Evolutionary conservation across 2,113 vertebrate species (phyloP), one percentile per base, ranked within the genome.

Genomic region (Geococcyx californianus): DNA sequence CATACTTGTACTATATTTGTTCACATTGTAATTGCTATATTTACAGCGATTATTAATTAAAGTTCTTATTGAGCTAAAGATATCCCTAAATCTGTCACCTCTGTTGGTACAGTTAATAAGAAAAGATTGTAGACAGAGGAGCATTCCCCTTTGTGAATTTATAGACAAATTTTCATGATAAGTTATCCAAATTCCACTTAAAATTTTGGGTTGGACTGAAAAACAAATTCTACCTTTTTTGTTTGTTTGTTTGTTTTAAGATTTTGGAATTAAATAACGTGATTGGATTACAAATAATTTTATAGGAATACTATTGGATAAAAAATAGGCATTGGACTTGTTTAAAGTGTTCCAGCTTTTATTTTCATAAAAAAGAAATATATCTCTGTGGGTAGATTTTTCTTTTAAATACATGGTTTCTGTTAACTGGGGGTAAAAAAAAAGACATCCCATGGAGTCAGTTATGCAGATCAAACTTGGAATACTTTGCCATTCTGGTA

Each of bases 31-130:
- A 94, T 94, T 87, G 66, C 73, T 92, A 5, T 69, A 91, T 81
- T 84, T 69, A 59, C 40, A 73, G 69, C 5, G 17, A 49, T 62
- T 75, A 75, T 86, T 87, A 95, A 96, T 94, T 95, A 77, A 42
- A 78, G 31, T 69, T 93, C 54, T 80, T 52, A 59, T 1, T 76
- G 29, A 93, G 52, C 33, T 81, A 76, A 92, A 84, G 68, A 81
- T 96, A 87, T 76, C 29, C 47, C 51, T 64, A 60, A 74, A 87
- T 82, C 33, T 86, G 55, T 77, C 73, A 66, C 15, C 13, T 90
- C 34, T 72, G 4, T 69, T 69, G 33, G 20, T 68, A 42, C 13
- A 17, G 18, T 13, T 83, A 31, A 76, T 21, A 69, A 93, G 23
- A 77, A 63, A 74, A 31, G 8, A 36, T 1, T 3, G 24, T n/a